A percentile compares a stretch with the other conserved stretches of the same genome.
phyloP scores from a whole-genome alignment of 2,113 vertebrate species.

The Corythornis vintsioides region DNA sequence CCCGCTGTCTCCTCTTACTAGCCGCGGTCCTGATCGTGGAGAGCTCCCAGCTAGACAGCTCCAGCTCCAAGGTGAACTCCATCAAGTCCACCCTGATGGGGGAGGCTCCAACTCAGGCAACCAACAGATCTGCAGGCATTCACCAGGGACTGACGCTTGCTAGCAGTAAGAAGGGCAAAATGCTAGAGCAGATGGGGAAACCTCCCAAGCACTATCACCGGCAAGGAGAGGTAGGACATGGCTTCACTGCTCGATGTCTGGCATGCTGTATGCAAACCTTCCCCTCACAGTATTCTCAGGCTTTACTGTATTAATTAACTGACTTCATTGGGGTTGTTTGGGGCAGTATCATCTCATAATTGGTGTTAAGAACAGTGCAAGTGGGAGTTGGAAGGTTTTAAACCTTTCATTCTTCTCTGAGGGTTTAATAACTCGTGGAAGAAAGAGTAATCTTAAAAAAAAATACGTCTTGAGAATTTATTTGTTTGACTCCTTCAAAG shows the following conservation, averaged over 20 bases:
- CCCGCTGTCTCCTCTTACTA: conserved; percentile 84
- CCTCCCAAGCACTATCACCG: conserved; percentile 54
- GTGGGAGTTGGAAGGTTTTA: background rate
- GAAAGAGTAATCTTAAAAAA: background rate
- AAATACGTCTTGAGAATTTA: background rate
- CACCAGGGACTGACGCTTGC: conserved; percentile 77
- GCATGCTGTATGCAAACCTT: background rate
- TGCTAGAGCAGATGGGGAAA: conserved; percentile 84
- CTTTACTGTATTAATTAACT: background rate
- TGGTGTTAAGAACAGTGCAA: background rate
- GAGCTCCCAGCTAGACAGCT: conserved; percentile 83
- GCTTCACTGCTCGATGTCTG: background rate
- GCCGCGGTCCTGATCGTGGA: conserved; percentile 84
- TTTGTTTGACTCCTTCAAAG: background rate
- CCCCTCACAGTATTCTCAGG: background rate
- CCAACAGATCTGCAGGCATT: conserved; percentile 81
- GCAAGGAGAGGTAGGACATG: conserved; percentile 57
- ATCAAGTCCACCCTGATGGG: conserved; percentile 87
- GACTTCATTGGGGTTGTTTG: background rate
- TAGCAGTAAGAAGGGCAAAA: conserved; percentile 87
- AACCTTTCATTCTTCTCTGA: background rate
- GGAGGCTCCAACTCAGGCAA: conserved; percentile 82
- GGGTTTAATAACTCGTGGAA: background rate
- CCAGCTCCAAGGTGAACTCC: conserved; percentile 89
- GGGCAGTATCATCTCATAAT: background rate